phyloP scores from a whole-genome alignment of 2,113 vertebrate genomes.

The Chitala chitala region DNA sequence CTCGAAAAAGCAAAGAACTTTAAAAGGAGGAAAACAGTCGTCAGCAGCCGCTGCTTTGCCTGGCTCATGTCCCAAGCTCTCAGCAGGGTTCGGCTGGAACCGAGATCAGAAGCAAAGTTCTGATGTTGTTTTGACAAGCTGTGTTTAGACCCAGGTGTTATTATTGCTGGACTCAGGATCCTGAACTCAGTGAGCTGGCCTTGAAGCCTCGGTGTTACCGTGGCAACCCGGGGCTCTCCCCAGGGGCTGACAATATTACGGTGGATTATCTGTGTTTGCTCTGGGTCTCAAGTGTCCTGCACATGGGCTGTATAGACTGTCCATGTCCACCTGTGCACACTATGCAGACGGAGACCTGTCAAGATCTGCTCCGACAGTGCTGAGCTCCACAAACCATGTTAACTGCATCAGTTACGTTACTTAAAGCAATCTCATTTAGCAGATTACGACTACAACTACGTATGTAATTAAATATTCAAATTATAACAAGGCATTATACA shows the following conservation, averaged over 20 bases:
- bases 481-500: no score
- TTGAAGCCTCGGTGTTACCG: constrained; percentile 21
- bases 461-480: no score
- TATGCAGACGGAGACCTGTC: neutral
- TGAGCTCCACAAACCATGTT: constrained; percentile 21
- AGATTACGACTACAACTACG: no score
- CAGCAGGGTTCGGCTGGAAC: constrained; percentile 41
- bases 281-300: neutral
- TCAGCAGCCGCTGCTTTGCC: neutral
- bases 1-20: constrained; percentile 39
- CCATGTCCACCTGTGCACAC: constrained; percentile 5
- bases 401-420: neutral
- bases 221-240: constrained; percentile 14
- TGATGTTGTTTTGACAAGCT: constrained; percentile 52
- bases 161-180: constrained; percentile 32
- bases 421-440: neutral
- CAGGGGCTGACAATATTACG: neutral
- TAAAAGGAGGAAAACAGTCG: neutral
- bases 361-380: constrained; percentile 23
- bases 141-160: constrained; percentile 43
- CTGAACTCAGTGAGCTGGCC: constrained; percentile 22
- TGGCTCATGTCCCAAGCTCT: constrained; percentile 35
- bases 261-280: constrained; percentile 8
- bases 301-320: neutral
- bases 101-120: constrained; percentile 45